These are phyloP conservation scores for Julus scanicus DNA, from an alignment of 2,888 invertebrate genomes.

Conservation along the genomic window DNA sequence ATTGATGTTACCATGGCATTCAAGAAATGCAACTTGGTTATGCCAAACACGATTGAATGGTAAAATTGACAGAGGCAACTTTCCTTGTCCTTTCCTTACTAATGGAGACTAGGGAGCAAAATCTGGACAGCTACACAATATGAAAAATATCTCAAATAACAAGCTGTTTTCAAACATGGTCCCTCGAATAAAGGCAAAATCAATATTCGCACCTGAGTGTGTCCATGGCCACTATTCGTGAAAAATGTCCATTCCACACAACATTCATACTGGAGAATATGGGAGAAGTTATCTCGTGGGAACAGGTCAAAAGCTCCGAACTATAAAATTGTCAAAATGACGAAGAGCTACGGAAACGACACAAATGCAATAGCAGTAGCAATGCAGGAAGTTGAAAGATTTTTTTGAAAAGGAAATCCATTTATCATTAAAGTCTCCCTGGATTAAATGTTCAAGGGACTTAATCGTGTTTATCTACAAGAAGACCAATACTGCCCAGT, in stretches of 20 bases:
- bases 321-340: background rate
- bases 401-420: background rate
- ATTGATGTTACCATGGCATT: background rate
- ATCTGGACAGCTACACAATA: slow-evolving; percentile 8
- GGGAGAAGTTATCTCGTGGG: background rate
- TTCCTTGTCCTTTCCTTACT: background rate
- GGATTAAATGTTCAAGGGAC: slow-evolving; percentile 6
- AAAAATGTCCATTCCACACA: background rate
- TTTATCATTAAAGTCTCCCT: background rate
- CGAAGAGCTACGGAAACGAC: background rate
- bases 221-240: background rate
- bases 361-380: background rate
- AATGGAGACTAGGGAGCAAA: slow-evolving; percentile 3
- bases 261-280: background rate
- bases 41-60: background rate
- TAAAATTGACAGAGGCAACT: background rate
- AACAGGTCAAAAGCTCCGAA: background rate
- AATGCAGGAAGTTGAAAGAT: background rate
- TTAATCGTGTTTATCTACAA: background rate
- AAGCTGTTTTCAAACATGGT: background rate
- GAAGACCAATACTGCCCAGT: background rate
- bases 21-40: background rate
- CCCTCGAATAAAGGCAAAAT: slow-evolving; percentile 4
- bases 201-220: slow-evolving; percentile 5
- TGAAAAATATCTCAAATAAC: background rate